Evolutionary conservation across 1,140 invertebrate genomes (phyloP), one percentile per base, ranked within the genome.

Genomic region (Reticulitermes speratus): DNA sequence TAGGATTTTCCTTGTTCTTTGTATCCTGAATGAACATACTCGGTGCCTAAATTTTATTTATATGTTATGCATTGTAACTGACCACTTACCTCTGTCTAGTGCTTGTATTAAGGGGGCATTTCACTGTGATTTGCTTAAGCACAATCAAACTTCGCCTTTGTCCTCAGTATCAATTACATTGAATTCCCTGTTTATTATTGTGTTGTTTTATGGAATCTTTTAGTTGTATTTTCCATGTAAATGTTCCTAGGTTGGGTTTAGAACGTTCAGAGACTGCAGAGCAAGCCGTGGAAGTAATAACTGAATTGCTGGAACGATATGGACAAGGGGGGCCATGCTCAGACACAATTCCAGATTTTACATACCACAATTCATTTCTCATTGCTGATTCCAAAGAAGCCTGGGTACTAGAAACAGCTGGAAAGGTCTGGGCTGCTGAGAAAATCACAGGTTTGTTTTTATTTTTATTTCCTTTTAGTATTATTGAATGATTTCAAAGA

Each of bases 341-440:
- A 9, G 92, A 94, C 87, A 90, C 89, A 48, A 92, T 93, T 87
- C 88, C 91, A 81, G 91, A 91, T 85, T 92, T 94, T 52, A 90
- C 91, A 87, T 95, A 95, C 87, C 94, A 95, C 89, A 95, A 95
- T 89, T 94, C 94, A 30, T 96, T 95, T 88, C 88, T 94, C 75
- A 94, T 94, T 88, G 93, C 92, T 87, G 96, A 96, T 91, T 88
- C 91, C 6, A 92, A 90, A 32, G 93, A 94, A 87, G 95, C 94
- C 23, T 96, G 95, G 95, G 91, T 96, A 3, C 88, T 96, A 30
- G 95, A 96, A 90, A 96, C 95, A 30, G 94, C 93, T 87, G 95
- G 95, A 19, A 94, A 93, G 87, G 91, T 94, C 75, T 97, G 96
- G 96, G 96, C 93, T 2, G 96, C 96, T 30, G 94, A 96, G 90